These are phyloP conservation scores for Lithobius niger DNA, from an alignment of 1,140 invertebrate species.

Conservation along the genomic window DNA sequence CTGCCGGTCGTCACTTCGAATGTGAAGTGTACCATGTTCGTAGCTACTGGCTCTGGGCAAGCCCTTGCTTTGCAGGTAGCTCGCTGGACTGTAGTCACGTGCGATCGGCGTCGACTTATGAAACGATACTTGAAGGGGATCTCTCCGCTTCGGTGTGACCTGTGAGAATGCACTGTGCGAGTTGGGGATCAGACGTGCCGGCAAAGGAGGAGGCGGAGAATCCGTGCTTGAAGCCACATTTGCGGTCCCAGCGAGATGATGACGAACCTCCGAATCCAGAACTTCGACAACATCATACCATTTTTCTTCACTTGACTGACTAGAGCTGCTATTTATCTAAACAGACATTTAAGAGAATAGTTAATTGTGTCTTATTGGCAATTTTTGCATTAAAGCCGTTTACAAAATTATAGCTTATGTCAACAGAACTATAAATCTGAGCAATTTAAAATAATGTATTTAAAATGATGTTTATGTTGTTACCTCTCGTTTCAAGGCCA, in stretches of 20 bases:
- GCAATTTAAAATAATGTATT: constrained; percentile 23
- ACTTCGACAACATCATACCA: constrained; percentile 46
- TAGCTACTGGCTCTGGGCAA: too few species aligned
- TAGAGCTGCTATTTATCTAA: constrained; percentile 28
- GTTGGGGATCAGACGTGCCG: constrained; percentile 28
- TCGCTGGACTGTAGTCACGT: too few species aligned
- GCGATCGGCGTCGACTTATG: too few species aligned
- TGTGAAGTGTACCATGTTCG: too few species aligned
- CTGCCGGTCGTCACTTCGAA: too few species aligned
- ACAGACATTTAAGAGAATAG: background rate
- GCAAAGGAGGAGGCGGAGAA: constrained; percentile 36
- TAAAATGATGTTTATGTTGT: constrained; percentile 35
- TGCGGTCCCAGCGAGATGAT: constrained; percentile 11
- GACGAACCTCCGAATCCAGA: constrained; percentile 14
- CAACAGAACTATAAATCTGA: constrained; percentile 2
- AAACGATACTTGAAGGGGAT: too few species aligned
- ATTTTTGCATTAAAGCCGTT: background rate
- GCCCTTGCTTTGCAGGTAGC: too few species aligned
- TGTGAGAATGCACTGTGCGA: constrained; percentile 20
- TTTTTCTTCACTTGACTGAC: constrained; percentile 49
- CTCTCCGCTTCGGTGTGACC: constrained; percentile 11
- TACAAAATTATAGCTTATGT: background rate
- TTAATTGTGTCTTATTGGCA: constrained; percentile 3
- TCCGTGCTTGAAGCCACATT: background rate
- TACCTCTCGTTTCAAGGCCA: too few species aligned